A percentile compares a stretch with the other conserved stretches of the same genome.
Evolutionary conservation across 2,888 invertebrate genomes (phyloP).

Genomic region (Ctenicera cuprea): DNA sequence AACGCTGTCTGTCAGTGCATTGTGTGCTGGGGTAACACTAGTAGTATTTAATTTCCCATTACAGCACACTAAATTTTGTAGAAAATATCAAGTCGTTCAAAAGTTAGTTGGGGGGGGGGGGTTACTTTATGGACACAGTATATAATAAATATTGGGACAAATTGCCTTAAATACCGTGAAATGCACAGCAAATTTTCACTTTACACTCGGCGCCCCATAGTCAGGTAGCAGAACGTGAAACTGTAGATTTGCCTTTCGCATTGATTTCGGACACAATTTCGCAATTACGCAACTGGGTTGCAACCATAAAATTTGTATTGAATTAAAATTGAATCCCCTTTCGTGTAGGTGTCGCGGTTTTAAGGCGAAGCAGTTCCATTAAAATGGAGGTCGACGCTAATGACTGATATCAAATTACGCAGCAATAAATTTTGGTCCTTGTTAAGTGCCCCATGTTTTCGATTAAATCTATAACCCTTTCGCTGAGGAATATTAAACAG

Average conservation of each 20-base stretch:
- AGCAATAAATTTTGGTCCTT: constrained; percentile 35
- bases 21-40: too few species aligned
- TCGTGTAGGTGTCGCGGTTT: constrained; percentile 26
- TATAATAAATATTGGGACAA: too few species aligned
- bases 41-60: too few species aligned
- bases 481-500: constrained; percentile 21
- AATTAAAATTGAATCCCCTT: constrained; percentile 22
- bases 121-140: too few species aligned
- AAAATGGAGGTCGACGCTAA: constrained; percentile 36
- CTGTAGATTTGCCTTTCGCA: background rate
- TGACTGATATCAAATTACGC: constrained; percentile 41
- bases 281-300: background rate
- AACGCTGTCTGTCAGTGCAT: too few species aligned
- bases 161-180: too few species aligned
- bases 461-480: constrained; percentile 31
- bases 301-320: background rate
- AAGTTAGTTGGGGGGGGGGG: too few species aligned
- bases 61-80: too few species aligned
- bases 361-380: constrained; percentile 31
- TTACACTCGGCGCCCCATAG: too few species aligned
- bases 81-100: too few species aligned
- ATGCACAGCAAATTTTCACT: too few species aligned
- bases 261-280: background rate
- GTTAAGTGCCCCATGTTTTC: constrained; percentile 32
- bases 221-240: background rate